These are phyloP conservation scores for Aphis craccivora DNA, from an alignment of 1,140 invertebrate genomes.

Conservation along the genomic window DNA sequence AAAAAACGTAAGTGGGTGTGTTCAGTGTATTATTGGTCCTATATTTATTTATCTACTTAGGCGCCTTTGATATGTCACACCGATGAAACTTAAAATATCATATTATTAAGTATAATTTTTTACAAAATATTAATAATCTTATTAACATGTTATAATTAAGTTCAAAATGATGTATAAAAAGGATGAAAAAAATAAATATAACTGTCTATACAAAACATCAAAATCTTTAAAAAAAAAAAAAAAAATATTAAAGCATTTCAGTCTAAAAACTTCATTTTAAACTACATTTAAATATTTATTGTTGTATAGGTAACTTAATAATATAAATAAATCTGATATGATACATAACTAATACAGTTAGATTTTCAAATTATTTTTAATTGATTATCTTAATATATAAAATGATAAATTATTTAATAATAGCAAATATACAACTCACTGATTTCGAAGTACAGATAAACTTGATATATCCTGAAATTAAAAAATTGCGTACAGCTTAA, in stretches of 20 bases:
- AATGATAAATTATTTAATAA: not conserved
- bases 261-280: not conserved
- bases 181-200: not conserved
- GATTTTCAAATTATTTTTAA: not conserved
- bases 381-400: not conserved
- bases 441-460: slow-evolving; percentile 22
- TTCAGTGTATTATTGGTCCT: no score
- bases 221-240: no score
- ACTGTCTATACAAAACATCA: not conserved
- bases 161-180: not conserved
- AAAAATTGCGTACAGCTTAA: not conserved
- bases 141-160: not conserved
- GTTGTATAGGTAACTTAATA: not conserved
- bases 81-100: not conserved
- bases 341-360: no score
- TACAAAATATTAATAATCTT: not conserved
- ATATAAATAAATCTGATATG: not conserved
- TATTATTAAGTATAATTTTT: no score
- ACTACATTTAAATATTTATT: not conserved
- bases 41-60: no score
- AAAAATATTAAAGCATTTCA: not conserved
- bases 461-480: slow-evolving; percentile 40
- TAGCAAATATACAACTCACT: not conserved
- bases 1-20: no score
- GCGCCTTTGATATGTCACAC: not conserved